A percentile compares a stretch with the other conserved stretches of the same genome.
phyloP scores from a whole-genome alignment of 2,888 invertebrate species.

The Spatulosminthurus flaviceps region DNA sequence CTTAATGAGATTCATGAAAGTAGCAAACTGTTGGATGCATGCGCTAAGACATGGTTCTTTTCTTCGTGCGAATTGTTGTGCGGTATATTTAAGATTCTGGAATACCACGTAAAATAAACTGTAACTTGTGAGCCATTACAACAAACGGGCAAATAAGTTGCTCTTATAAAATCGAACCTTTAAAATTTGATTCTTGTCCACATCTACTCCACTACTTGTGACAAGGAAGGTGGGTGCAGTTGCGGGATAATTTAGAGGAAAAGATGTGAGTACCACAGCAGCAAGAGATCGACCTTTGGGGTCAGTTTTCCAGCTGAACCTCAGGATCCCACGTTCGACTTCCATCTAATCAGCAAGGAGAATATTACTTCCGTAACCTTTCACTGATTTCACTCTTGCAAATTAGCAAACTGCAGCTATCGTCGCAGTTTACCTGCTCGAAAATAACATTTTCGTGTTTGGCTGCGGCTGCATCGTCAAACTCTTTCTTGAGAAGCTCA shows the following conservation, averaged over 20 bases:
- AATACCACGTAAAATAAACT: slow-evolving; percentile 49
- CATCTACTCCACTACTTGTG: slow-evolving; percentile 72
- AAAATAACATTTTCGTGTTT: slow-evolving; percentile 60
- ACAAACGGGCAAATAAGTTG: too few species aligned
- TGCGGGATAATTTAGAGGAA: slow-evolving; percentile 79
- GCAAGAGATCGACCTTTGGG: slow-evolving; percentile 63
- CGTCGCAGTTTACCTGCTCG: too few species aligned
- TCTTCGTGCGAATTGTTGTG: slow-evolving; percentile 82
- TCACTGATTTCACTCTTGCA: too few species aligned
- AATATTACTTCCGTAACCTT: too few species aligned
- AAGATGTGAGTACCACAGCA: slow-evolving; percentile 73
- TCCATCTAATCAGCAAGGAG: slow-evolving; percentile 48
- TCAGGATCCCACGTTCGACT: slow-evolving; percentile 56
- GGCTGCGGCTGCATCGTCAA: slow-evolving; percentile 51
- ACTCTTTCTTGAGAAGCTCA: slow-evolving; percentile 59
- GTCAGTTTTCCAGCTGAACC: slow-evolving; percentile 61
- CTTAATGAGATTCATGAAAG: slow-evolving; percentile 60
- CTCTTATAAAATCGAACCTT: too few species aligned
- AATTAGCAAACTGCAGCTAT: too few species aligned
- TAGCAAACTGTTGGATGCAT: slow-evolving; percentile 59
- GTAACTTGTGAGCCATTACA: not conserved
- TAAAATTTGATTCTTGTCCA: slow-evolving; percentile 80
- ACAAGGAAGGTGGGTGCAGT: slow-evolving; percentile 75
- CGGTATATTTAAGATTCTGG: slow-evolving; percentile 77
- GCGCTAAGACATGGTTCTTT: slow-evolving; percentile 81